Evolutionary conservation across 2,113 vertebrate species (phyloP), one percentile per base, ranked within the genome.

Genomic region (Zapus hudsonius): DNA sequence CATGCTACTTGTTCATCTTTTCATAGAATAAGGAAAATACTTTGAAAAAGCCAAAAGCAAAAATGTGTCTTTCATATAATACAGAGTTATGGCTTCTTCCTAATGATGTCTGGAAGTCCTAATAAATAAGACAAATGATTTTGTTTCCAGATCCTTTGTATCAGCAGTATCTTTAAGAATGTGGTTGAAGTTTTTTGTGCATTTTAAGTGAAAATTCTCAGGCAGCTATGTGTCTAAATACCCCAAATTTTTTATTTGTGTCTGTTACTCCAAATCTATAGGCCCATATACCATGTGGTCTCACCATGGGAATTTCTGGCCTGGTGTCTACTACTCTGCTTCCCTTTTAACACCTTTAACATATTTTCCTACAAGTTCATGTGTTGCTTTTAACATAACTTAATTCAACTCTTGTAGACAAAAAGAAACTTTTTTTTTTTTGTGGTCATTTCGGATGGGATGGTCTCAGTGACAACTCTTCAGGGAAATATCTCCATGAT

Each of bases 401-500:
- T 95, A 94, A 94, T 96, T 94, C 67, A 38, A 47, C 66, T 92
- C 61, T 74, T 94, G 78, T 92, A 92, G 91, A 96, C 80, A 87
- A 89, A 96, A 91, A 94, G 84, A 89, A 95, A 95, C 20, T 29
- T 89, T 95, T 86, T 4, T n/a, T 22, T 73, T 93, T 91, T 73
- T 93, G 69, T 91, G 89, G 92, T 88, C 91, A 93, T 94, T 94
- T 89, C 89, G 66, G 57, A 91, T 93, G 64, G 87, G 73, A 85
- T 87, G 33, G 40, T 95, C 92, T 96, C 59, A 40, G 92, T 87
- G 90, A 93, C 93, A 96, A 66, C 0, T 5, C 80, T 97, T 95
- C 95, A 82, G 96, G 95, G 92, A 92, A 96, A 95, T 91, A 92
- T 92, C 94, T 91, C 94, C 90, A 87, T 75, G 85, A 96, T 96